Percentiles rank a stretch among this genome's conserved stretches.
Conservation (phyloP, 2,888 invertebrate species). For the Malthinus flaveolus region DNA sequence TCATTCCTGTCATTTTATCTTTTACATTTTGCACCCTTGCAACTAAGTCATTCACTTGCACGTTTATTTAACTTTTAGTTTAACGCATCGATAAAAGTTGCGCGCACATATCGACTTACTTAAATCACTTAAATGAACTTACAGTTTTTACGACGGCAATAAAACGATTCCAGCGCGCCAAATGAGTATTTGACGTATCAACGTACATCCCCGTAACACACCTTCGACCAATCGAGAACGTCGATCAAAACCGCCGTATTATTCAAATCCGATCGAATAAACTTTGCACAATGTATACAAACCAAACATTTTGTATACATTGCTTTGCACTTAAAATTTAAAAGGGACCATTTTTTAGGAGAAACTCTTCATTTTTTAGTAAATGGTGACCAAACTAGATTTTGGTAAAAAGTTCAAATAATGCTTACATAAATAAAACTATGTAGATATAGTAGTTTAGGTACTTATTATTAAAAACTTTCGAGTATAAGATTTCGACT, state of each 20-base stretch:
- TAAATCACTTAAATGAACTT: conserved; percentile 35
- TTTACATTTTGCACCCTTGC: conserved; percentile 38
- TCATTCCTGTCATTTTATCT: conserved; percentile 29
- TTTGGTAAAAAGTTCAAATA: too few species aligned
- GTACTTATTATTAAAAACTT: too few species aligned
- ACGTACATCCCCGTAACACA: conserved; percentile 30
- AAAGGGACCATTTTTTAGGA: too few species aligned
- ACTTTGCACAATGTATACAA: too few species aligned
- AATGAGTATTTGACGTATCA: conserved; percentile 41
- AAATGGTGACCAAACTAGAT: too few species aligned
- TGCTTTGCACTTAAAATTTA: too few species aligned
- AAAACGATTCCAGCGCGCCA: conserved; percentile 43
- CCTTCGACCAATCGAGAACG: conserved; percentile 19
- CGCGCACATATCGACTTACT: conserved; percentile 34
- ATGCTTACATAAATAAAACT: too few species aligned
- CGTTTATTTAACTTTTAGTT: conserved; percentile 34
- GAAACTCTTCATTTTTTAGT: too few species aligned
- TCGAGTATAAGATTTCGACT: too few species aligned
- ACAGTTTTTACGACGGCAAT: conserved; percentile 47
- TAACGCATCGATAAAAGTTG: conserved; percentile 33
- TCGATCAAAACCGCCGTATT: conserved; percentile 27
- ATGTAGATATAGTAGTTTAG: too few species aligned
- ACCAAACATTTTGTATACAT: too few species aligned
- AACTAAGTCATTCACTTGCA: conserved; percentile 31
- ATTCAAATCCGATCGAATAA: too few species aligned